A percentile compares a stretch with the other conserved stretches of the same genome.
These are phyloP conservation scores for Acanthosepion esculentum DNA, from an alignment of 2,888 invertebrate genomes.

Conservation along the genomic window DNA sequence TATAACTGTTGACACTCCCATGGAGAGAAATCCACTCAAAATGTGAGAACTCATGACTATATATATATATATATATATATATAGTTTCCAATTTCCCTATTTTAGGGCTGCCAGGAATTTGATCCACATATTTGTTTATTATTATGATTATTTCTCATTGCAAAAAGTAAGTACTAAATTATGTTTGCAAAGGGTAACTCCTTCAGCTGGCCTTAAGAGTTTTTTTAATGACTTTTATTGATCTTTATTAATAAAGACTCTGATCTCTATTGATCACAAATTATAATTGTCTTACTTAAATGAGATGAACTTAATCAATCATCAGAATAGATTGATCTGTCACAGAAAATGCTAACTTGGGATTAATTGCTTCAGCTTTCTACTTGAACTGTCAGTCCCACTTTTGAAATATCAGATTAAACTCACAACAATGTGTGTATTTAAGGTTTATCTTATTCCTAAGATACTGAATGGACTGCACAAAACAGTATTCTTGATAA, in stretches of 20 bases:
- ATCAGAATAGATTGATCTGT: not conserved
- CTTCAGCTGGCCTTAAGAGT: not conserved
- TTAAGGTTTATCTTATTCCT: not conserved
- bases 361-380: not conserved
- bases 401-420: not conserved
- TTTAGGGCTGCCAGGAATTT: too few species aligned
- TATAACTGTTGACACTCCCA: too few species aligned
- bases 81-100: too few species aligned
- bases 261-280: conserved; percentile 8
- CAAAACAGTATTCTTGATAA: too few species aligned
- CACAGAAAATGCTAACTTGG: not conserved
- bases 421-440: not conserved
- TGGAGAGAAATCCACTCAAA: too few species aligned
- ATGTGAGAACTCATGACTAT: too few species aligned
- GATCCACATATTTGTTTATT: too few species aligned
- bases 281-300: not conserved
- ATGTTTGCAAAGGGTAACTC: not conserved
- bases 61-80: too few species aligned
- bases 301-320: conserved; percentile 9
- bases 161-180: not conserved
- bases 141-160: too few species aligned
- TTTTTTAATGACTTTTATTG: conserved; percentile 20
- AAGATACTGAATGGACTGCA: too few species aligned
- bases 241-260: not conserved
- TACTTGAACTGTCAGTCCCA: not conserved